Evolutionary conservation across 2,888 invertebrate species (phyloP), one percentile per base, ranked within the genome.

Genomic region (Cabera pusaria): DNA sequence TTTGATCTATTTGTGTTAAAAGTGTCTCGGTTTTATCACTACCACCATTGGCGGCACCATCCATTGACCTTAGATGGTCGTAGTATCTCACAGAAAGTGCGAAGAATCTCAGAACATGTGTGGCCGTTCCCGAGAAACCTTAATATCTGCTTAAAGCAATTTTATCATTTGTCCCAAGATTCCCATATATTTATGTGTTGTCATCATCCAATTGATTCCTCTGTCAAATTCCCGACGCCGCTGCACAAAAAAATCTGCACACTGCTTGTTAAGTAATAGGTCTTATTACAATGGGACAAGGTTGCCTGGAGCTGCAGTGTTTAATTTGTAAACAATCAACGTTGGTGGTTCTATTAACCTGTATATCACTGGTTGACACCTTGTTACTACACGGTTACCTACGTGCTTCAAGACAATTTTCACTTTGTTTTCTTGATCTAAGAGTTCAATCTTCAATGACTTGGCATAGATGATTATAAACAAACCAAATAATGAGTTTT

Each of bases 321-420:
- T 47, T 33, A 26, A 1, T 47, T 55, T 46, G 50, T 56, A 34
- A 49, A 44, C 55, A 64, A 34, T 59, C 71, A 65, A 59, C 61
- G 74, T 73, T 67, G 79, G 79, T 69, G 65, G 61, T 61, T 67
- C 65, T 71, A 70, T 68, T 77, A 78, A 78, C 75, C 67, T 75
- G 73, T 72, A 68, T 68, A 72, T 75, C 76, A 69, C 71, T 64
- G 69, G 59, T 71, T 76, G 75, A 79, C 81, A 84, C 76, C 71
- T 78, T 68, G 59, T 63, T 64, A 55, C 54, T 45, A 32, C 11
- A 45, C 25, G 38, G 12, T 24, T 26, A 6, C 5, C 1, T 14
- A 6, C 1, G n/a, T n/a, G n/a, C n/a, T 0, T 27, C 44, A 17
- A 20, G 9, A 5, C 3, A 59, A 29, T 47, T 33, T 49, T 1